Evolutionary conservation across 1,140 invertebrate species (phyloP), one percentile per base, ranked within the genome.

Genomic region (Drosophila pallidifrons): DNA sequence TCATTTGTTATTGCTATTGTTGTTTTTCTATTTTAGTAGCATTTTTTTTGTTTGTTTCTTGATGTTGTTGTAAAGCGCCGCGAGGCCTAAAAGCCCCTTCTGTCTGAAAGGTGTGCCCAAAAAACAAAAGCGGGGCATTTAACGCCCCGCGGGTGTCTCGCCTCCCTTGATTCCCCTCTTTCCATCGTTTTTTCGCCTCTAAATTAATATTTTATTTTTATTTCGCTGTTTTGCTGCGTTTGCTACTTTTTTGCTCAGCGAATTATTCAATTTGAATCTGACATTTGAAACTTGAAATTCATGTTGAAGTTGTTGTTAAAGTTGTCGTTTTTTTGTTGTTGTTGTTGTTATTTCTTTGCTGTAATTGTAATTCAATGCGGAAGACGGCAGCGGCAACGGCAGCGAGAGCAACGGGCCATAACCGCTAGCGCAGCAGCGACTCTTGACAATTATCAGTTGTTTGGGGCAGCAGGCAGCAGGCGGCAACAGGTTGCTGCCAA

Each of bases 351-450:
- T 25, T 4, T 25, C 20, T 4, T 25, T 66, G 67, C 46, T 55
- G 51, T 89, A 89, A 90, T 85, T 89, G 85, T 90, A 89, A 89
- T 89, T 76, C 85, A 81, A 89, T 89, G 78, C 86, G 72, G 66
- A 85, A 54, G 58, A 60, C 51, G 58, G 55, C 51, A 25, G 61
- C 20, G 43, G 52, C 16, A 35, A 4, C 32, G 8, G 35, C 1
- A 54, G n/a, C 28, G 51, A 30, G 6, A 32, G 51, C 30, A 51
- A 15, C 30, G 38, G 28, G 45, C 43, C 46, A 74, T 65, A 82
- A 86, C 82, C 81, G 78, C 81, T 83, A 43, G 41, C 41, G 3
- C n/a, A 43, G 41, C 41, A 43, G 45, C 20, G 20, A 25, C 20
- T 67, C 75, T 83, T 88, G 74, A 88, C 80, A 89, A 88, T 88